Evolutionary conservation across 2,797 vertebrate species (phyloP), one percentile per base, ranked within the genome.

Genomic region (Parotocinclus haroldoi): DNA sequence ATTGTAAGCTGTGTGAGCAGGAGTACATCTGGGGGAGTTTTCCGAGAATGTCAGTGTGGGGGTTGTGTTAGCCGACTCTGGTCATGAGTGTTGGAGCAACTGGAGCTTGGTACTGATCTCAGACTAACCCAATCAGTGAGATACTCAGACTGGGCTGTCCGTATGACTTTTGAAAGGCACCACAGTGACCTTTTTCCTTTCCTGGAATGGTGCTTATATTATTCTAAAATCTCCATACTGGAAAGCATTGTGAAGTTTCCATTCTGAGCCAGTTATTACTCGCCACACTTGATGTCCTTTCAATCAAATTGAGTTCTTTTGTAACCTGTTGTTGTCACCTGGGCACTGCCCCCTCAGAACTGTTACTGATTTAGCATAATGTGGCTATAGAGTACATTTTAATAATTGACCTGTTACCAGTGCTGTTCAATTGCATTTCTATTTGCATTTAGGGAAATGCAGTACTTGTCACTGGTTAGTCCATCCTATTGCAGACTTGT

Each of bases 81-180:
- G 84, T 81, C 75, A 17, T 27, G 71, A 80, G 86, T 82, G 74
- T 38, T 12, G 52, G 86, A 66, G 86, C 78, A 74, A 80, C 76
- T 63, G 7, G 87, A 86, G 79, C 84, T 83, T 86, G 85, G 81
- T 81, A 56, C 62, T 10, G 17, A 36, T 76, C 44, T 62, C 67
- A 60, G 73, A 46, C n/a, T 64, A 27, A 5, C 27, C 27, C 76
- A 66, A 80, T 80, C 48, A 77, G 79, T 67, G 63, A 14, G 38
- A 68, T 3, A 49, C n/a, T 60, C 36, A 5, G 27, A 27, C 60
- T 17, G 19, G 37, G 56, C 54, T 2, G 11, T 17, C 27, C 69
- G 60, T 14, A 11, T 36, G 4, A 37, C 52, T 7, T 27, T 27
- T 38, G 12, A 12, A 37, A 40, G 16, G 44, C 12, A 19, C 7